phyloP scores from a whole-genome alignment of 1,140 invertebrate species.

The Ganaspis sp. region DNA sequence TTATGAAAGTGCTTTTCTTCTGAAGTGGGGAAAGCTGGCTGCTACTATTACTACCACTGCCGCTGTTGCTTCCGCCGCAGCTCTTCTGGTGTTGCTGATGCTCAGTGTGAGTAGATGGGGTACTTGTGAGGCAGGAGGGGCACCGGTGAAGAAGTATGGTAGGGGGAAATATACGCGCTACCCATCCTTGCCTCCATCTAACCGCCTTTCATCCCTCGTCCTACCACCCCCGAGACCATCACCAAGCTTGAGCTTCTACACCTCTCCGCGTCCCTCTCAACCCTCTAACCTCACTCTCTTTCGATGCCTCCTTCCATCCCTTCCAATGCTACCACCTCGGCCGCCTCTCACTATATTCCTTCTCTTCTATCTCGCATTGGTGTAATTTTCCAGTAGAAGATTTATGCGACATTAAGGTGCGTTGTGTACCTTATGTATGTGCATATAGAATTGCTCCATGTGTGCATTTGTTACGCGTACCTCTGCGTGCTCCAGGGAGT shows the following conservation, averaged over 20 bases:
- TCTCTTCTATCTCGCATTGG: conserved; percentile 71
- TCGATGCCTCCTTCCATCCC: conserved; percentile 52
- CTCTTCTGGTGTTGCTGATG: conserved; percentile 52
- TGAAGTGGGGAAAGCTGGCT: conserved; percentile 76
- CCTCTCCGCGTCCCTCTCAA: conserved; percentile 34
- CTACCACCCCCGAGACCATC: conserved; percentile 54
- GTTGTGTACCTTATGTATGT: conserved; percentile 65
- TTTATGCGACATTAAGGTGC: conserved; percentile 77
- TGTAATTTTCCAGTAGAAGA: conserved; percentile 77
- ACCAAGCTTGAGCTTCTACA: conserved; percentile 54
- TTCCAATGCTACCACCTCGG: conserved; percentile 49
- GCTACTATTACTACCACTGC: conserved; percentile 56
- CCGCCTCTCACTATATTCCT: conserved; percentile 46
- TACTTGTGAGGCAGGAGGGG: conserved; percentile 53
- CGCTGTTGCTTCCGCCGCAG: conserved; percentile 54
- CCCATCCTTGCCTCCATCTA: conserved; percentile 47
- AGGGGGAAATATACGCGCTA: conserved; percentile 69
- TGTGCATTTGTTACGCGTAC: conserved; percentile 46
- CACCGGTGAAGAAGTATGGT: conserved; percentile 49
- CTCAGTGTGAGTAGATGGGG: conserved; percentile 55
- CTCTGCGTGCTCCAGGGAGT: conserved; percentile 35
- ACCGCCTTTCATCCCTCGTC: conserved; percentile 38
- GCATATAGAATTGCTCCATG: conserved; percentile 42
- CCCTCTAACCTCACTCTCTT: conserved; percentile 39
- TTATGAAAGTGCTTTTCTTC: conserved; percentile 88